Evolutionary conservation across 2,888 invertebrate species (phyloP).

Genomic region (Troides oblongomaculatus): DNA sequence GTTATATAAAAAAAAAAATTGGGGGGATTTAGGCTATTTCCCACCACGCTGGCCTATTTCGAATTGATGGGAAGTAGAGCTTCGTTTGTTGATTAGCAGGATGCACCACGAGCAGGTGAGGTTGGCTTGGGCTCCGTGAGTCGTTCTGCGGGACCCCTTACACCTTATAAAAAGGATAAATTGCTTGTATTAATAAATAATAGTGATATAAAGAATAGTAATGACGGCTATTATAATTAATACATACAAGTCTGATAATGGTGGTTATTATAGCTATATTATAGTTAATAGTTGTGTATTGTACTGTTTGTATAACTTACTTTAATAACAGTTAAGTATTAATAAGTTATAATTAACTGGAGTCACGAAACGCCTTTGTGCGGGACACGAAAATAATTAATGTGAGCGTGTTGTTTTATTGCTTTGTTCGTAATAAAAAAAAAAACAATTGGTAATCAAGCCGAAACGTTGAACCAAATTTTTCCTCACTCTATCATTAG

Average conservation of each 20-base stretch:
- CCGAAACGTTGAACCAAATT: too few species aligned
- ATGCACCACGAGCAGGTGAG: too few species aligned
- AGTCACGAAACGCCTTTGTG: slow-evolving; percentile 1
- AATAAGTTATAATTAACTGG: not conserved
- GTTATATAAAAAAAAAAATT: too few species aligned
- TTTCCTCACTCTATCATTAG: not conserved
- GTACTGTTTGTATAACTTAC: not conserved
- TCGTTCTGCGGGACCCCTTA: too few species aligned
- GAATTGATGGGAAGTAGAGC: too few species aligned
- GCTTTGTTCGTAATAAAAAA: not conserved
- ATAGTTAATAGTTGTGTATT: not conserved
- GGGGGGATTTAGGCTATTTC: too few species aligned
- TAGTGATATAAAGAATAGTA: not conserved
- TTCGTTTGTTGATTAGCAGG: too few species aligned
- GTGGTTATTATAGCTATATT: not conserved
- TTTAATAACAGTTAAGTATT: not conserved
- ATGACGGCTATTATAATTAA: not conserved
- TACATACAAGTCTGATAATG: too few species aligned
- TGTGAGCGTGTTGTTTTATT: not conserved
- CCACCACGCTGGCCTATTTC: too few species aligned
- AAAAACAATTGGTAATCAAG: too few species aligned
- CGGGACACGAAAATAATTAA: slow-evolving; percentile 3
- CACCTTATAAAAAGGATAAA: too few species aligned
- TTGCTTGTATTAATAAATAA: not conserved
- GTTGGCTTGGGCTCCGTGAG: too few species aligned